These are phyloP conservation scores for Cossypha niveicapilla DNA, from an alignment of 2,797 vertebrate genomes.

Conservation along the genomic window DNA sequence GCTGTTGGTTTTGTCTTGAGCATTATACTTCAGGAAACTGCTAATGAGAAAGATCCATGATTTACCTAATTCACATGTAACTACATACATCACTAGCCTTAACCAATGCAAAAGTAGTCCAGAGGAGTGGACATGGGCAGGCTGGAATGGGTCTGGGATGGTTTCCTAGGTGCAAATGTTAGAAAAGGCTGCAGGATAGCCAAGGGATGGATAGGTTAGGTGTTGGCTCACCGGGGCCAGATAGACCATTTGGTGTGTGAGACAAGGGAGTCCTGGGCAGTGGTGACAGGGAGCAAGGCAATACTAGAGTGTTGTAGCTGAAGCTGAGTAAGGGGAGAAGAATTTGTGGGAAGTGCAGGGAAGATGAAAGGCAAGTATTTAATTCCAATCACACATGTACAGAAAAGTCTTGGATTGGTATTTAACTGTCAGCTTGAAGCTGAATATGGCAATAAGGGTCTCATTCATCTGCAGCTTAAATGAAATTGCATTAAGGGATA, in stretches of 20 bases:
- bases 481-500: neutral
- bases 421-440: neutral
- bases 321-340: neutral
- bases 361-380: neutral
- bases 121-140: neutral
- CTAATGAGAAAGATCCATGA: neutral
- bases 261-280: neutral
- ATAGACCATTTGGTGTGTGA: neutral
- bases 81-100: neutral
- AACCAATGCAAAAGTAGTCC: neutral
- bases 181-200: neutral
- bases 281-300: neutral
- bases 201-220: neutral
- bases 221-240: neutral
- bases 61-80: neutral
- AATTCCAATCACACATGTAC: neutral
- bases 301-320: neutral
- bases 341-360: neutral
- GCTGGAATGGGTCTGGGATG: neutral
- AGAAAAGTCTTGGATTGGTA: neutral
- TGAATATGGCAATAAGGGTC: neutral
- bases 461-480: neutral
- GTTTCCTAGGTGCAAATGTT: accelerated
- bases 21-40: neutral
- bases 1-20: neutral